Base-by-base conservation (phyloP, 2,113 vertebrate species). In the Hystrix brachyura region DNA sequence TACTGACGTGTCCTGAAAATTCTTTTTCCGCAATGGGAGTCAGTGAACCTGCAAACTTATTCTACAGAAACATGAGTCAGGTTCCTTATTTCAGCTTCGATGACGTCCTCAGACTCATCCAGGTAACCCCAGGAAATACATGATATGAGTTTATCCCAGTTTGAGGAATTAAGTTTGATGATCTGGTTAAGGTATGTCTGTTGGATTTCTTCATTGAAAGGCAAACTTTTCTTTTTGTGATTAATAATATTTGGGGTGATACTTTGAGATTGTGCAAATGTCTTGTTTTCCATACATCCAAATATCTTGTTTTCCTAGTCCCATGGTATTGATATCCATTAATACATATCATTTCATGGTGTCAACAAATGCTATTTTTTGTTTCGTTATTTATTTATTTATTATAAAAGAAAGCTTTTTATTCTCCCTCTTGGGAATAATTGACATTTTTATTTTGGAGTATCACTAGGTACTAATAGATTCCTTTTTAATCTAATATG, bases 361-460 rank as follows among this genome's bases (percentile, higher is more conserved):
- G 13, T 84, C 27, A 90, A 32, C 3, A 81, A 74, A 85, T 72
- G 21, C 7, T 46, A 5, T 51, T 87, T 85, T 81, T 95, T 19
- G 46, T 91, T 43, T 93, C 69, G 62, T 76, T 0, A 59, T 94
- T 93, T 96, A 53, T 76, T 92, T 76, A 29, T 48, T 48, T 78
- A 34, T 51, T 53, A 11, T 86, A 71, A 78, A 93, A 8, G 59
- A 29, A 21, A 60, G 18, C 2, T 25, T 89, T 83, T 79, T 14
- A 81, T 71, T 96, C 7, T 53, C 9, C 2, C 18, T 91, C 14
- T 92, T 9, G 1, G 11, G 34, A 92, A 72, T 11, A 69, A 12
- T 67, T 92, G 38, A 69, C 88, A 78, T 82, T 85, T 78, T 71
- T 80, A 87, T 64, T 87, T 94, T 64, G 5, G 17, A 1, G 2